Percentiles rank a stretch among this genome's conserved stretches.
phyloP scores from a whole-genome alignment of 2,797 vertebrate species.

The Pempheris klunzingeri region DNA sequence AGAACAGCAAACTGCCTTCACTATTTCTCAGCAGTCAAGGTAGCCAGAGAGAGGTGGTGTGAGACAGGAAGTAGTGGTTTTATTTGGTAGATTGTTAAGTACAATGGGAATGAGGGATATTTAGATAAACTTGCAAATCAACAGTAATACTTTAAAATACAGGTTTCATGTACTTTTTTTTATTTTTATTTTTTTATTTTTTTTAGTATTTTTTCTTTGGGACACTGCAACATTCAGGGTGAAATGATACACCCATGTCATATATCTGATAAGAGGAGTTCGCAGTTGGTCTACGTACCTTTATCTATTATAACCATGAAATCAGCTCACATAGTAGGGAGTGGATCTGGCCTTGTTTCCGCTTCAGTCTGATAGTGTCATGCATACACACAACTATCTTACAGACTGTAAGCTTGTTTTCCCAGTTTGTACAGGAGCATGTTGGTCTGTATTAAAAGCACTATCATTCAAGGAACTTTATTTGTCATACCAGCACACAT shows the following conservation, averaged over 20 bases:
- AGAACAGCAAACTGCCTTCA: slow-evolving; percentile 42
- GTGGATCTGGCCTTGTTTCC: neutral
- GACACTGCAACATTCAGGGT: neutral
- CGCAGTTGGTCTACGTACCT: no score
- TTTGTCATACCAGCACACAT: no score
- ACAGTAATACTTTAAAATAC: no score
- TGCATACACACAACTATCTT: neutral
- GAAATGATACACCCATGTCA: neutral
- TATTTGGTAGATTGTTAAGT: neutral
- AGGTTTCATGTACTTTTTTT: neutral
- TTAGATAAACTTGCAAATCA: neutral
- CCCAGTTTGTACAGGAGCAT: neutral
- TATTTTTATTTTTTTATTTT: no score
- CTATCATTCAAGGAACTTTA: no score
- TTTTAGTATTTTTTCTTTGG: neutral
- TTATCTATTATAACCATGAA: neutral
- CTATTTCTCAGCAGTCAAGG: slow-evolving; percentile 26
- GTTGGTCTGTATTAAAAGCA: no score
- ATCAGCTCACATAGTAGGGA: neutral
- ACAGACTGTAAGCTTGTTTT: neutral
- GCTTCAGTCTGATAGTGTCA: neutral
- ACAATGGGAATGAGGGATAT: neutral
- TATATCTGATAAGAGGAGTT: neutral
- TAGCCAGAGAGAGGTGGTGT: neutral
- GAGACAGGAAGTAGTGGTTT: slow-evolving; percentile 33